phyloP scores from a whole-genome alignment of 2,113 vertebrate genomes.

The Fregata magnificens region DNA sequence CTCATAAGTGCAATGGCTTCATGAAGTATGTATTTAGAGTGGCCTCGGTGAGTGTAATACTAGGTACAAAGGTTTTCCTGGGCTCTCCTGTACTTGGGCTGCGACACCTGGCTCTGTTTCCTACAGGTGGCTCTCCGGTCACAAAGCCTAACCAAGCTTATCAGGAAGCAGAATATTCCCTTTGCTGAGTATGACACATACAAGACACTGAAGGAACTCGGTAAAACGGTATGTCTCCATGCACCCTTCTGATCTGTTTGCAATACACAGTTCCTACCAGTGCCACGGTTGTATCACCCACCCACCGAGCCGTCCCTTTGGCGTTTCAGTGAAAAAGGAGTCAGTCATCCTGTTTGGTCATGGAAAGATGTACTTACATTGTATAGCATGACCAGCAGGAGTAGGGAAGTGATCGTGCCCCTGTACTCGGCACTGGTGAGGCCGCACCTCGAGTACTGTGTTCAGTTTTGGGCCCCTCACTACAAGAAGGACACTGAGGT shows the following conservation, averaged over 20 bases:
- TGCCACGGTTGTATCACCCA: background rate
- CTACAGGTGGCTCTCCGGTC: slow-evolving; percentile 76
- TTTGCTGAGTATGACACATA: slow-evolving; percentile 27
- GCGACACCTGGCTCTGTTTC: background rate
- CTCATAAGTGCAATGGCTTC: background rate
- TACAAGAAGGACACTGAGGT: too few relatives aligned
- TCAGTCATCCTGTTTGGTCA: background rate
- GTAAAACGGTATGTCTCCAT: slow-evolving; percentile 71
- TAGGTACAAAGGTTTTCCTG: background rate
- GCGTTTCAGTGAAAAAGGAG: background rate
- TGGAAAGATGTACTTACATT: background rate
- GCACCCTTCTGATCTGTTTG: background rate
- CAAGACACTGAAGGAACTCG: slow-evolving; percentile 76
- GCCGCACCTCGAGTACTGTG: too few relatives aligned
- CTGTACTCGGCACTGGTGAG: too few relatives aligned
- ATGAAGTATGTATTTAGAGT: background rate
- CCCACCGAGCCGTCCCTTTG: background rate
- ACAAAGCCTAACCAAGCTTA: slow-evolving; percentile 75
- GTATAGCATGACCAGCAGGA: too few relatives aligned
- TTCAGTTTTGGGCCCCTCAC: too few relatives aligned
- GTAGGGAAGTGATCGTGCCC: too few relatives aligned
- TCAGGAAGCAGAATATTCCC: slow-evolving; percentile 68
- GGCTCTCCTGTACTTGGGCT: background rate
- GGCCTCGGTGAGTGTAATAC: background rate
- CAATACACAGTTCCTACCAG: background rate